Evolutionary conservation across 1,140 invertebrate genomes (phyloP).

Genomic region (Lepidurus arcticus): DNA sequence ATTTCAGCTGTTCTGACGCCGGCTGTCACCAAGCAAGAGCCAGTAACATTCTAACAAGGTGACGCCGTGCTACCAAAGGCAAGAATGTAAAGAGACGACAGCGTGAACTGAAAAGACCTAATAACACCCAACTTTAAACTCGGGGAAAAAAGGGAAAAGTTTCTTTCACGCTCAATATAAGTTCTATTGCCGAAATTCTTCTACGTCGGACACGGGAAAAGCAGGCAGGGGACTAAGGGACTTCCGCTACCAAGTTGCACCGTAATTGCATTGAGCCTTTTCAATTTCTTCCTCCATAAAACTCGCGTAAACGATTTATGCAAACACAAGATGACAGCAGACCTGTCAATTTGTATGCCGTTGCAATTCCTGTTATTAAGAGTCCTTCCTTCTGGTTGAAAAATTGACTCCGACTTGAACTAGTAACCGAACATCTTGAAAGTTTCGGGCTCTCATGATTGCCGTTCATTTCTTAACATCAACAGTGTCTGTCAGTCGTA

Average conservation of each 20-base stretch:
- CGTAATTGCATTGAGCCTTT: slow-evolving; percentile 4
- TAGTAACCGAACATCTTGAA: too few relatives aligned
- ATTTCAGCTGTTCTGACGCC: background rate
- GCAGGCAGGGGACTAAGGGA: background rate
- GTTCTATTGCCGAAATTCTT: background rate
- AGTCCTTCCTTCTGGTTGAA: background rate
- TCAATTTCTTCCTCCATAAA: slow-evolving; percentile 3
- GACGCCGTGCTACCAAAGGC: background rate
- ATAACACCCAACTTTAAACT: slow-evolving; percentile 6
- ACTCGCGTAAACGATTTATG: background rate
- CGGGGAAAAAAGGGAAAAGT: background rate
- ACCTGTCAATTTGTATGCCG: background rate
- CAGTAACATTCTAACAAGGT: slow-evolving; percentile 6
- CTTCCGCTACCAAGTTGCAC: background rate
- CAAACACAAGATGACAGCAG: background rate
- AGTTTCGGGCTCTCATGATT: too few relatives aligned
- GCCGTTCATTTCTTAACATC: too few relatives aligned
- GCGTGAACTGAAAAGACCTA: slow-evolving; percentile 15
- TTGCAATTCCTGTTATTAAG: background rate
- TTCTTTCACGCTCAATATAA: slow-evolving; percentile 4
- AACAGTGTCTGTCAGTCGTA: too few relatives aligned
- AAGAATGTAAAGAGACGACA: background rate
- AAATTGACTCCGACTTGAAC: background rate
- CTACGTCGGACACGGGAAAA: background rate
- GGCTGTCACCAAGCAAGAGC: slow-evolving; percentile 16